A percentile compares a stretch with the other conserved stretches of the same genome.
Evolutionary conservation across 2,113 vertebrate species (phyloP).

Genomic region (Willisornis vidua): DNA sequence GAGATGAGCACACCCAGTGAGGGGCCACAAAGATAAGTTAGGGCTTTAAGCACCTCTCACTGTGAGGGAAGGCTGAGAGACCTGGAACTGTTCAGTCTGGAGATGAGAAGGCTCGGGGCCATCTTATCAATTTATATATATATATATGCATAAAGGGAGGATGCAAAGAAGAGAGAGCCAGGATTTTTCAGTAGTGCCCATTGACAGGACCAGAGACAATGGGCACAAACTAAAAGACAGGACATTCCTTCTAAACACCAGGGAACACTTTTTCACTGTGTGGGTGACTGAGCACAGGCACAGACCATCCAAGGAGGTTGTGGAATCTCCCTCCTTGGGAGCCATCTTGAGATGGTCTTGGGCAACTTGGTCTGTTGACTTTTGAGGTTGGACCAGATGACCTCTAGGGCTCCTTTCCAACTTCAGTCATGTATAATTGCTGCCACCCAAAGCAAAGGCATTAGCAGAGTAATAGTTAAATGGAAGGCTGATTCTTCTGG

Average conservation of each 20-base stretch:
- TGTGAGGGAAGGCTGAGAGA: not conserved
- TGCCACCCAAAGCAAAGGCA: not conserved
- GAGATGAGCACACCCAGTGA: not conserved
- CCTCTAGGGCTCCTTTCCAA: not conserved
- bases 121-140: not conserved
- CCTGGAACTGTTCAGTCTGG: not conserved
- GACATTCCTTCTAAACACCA: not conserved
- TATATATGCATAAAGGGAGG: not conserved
- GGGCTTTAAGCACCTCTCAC: not conserved
- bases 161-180: not conserved
- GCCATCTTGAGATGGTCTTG: not conserved
- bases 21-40: not conserved
- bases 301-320: not conserved
- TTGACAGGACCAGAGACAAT: not conserved
- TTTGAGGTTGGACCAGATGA: not conserved
- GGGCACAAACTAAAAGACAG: not conserved
- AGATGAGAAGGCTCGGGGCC: not conserved
- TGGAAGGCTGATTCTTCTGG: not conserved
- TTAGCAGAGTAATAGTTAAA: not conserved
- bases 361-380: not conserved
- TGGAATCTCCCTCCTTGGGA: not conserved
- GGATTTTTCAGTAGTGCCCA: not conserved
- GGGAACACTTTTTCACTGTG: not conserved
- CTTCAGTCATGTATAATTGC: not conserved
- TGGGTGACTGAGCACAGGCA: not conserved